Conservation (phyloP, 1,140 invertebrate species). For the Nymphalis io region DNA sequence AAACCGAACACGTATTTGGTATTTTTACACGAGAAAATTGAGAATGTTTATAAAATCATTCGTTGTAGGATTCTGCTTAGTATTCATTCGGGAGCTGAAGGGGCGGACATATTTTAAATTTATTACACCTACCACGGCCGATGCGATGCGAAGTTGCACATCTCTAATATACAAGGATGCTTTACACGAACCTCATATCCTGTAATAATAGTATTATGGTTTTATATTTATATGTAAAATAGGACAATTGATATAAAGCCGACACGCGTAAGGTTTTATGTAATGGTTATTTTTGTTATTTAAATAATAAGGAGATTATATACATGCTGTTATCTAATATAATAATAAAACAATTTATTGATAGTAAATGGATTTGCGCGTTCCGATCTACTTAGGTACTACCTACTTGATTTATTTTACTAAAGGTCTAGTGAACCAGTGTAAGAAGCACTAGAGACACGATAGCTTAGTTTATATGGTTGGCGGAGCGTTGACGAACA, state of each 20-base stretch:
- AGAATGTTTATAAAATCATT: conserved; percentile 63
- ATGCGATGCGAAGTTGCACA: conserved; percentile 60
- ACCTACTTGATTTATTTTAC: no score
- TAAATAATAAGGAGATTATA: not conserved
- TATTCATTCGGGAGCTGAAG: conserved; percentile 50
- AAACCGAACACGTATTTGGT: conserved; percentile 8
- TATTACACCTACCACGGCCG: conserved; percentile 58
- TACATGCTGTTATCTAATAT: not conserved
- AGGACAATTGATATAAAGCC: not conserved
- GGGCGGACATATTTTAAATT: conserved; percentile 70
- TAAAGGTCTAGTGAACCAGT: no score
- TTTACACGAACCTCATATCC: conserved; percentile 4
- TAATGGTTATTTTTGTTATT: not conserved
- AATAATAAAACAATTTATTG: no score
- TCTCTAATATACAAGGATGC: conserved; percentile 32
- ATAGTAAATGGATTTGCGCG: no score
- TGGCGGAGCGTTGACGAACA: no score
- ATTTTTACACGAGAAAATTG: conserved; percentile 17
- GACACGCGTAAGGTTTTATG: not conserved
- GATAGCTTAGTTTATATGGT: no score
- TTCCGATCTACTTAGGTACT: no score
- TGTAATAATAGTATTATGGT: not conserved
- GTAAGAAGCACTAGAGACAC: no score
- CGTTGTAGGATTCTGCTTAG: conserved; percentile 54
- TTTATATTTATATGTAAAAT: conserved; percentile 3